Evolutionary conservation across 2,113 vertebrate genomes (phyloP).

Genomic region (Macheiramphus alcinus): DNA sequence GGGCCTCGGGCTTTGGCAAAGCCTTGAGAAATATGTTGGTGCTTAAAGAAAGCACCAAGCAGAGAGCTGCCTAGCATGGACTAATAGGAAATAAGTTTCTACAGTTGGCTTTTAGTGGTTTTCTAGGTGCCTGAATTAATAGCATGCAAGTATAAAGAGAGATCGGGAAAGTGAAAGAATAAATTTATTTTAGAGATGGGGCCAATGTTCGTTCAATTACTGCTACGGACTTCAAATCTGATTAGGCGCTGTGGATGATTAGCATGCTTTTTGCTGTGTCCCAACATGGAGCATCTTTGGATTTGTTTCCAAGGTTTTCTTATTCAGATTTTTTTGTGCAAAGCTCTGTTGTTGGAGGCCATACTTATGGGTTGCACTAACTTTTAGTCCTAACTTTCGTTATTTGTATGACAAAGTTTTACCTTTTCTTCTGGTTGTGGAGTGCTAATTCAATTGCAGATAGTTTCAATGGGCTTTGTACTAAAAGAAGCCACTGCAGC

Average conservation of each 20-base stretch:
- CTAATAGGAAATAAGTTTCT: neutral
- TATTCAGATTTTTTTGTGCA: neutral
- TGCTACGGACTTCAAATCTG: neutral
- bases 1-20: neutral
- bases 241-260: neutral
- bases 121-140: neutral
- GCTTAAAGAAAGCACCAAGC: neutral
- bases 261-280: fast-evolving
- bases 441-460: neutral
- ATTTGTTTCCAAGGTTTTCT: neutral
- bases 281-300: neutral
- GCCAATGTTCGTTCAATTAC: fast-evolving
- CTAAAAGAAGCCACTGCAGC: neutral
- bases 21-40: neutral
- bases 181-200: neutral
- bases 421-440: neutral
- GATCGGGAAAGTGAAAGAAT: neutral
- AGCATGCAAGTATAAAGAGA: fast-evolving
- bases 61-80: neutral
- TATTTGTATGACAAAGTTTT: neutral
- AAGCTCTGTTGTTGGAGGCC: neutral
- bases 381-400: neutral
- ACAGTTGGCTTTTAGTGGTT: neutral
- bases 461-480: neutral
- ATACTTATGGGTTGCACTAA: fast-evolving